A percentile compares a stretch with the other conserved stretches of the same genome.
Evolutionary conservation across 1,140 invertebrate genomes (phyloP).

Genomic region (Drosophila nigrodunni): DNA sequence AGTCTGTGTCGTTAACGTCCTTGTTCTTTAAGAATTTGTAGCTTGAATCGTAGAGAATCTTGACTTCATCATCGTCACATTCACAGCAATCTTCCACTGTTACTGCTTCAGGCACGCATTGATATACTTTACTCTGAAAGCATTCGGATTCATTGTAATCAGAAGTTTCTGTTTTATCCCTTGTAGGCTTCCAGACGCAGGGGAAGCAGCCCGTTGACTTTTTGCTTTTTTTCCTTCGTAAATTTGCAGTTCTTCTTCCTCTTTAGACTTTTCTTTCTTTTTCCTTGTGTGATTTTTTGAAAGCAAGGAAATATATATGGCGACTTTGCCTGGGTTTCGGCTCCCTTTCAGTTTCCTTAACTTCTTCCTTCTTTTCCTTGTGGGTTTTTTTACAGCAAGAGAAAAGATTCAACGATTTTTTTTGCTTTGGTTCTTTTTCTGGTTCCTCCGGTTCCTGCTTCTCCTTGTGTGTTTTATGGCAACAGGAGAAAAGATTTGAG

Average conservation of each 20-base stretch:
- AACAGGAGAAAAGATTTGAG: slow-evolving; percentile 1
- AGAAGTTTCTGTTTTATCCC: too few relatives aligned
- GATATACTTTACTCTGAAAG: too few relatives aligned
- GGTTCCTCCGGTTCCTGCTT: background rate
- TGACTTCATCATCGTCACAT: slow-evolving; percentile 23
- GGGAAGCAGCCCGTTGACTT: too few relatives aligned
- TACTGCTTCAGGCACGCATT: background rate
- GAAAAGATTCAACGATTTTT: background rate
- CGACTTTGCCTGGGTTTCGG: background rate
- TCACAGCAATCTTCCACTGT: background rate
- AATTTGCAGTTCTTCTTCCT: too few relatives aligned
- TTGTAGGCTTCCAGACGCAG: too few relatives aligned
- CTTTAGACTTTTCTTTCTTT: background rate
- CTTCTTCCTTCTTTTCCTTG: background rate
- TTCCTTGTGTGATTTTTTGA: background rate
- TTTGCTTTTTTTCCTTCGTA: too few relatives aligned
- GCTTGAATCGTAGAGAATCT: slow-evolving; percentile 42
- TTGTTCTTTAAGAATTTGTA: slow-evolving; percentile 18
- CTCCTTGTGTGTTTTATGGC: background rate
- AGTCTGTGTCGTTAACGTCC: background rate
- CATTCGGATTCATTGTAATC: too few relatives aligned
- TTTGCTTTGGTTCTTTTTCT: background rate
- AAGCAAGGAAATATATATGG: background rate
- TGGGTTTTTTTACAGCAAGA: background rate
- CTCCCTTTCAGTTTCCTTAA: background rate